Conservation (phyloP, 2,113 vertebrate genomes). For the Scomber japonicus region DNA sequence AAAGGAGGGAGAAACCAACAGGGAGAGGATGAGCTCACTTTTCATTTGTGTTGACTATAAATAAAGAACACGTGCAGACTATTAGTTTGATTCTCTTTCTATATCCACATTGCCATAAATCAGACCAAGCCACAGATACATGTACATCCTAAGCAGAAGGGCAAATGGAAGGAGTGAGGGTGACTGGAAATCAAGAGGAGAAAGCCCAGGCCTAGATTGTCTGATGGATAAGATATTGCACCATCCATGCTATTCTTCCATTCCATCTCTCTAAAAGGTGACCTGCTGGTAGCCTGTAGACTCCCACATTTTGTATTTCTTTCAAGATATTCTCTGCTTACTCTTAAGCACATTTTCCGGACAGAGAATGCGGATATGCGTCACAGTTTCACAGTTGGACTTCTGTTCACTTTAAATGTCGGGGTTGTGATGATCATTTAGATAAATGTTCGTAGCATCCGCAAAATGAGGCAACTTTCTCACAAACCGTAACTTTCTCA, state of each 20-base stretch:
- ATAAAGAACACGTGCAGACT: conserved; percentile 85
- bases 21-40: conserved; percentile 84
- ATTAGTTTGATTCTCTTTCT: conserved; percentile 77
- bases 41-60: conserved; percentile 83
- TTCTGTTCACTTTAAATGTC: conserved; percentile 40
- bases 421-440: conserved; percentile 16
- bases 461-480: conserved; percentile 21
- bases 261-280: conserved; percentile 43
- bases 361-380: conserved; percentile 29
- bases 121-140: conserved; percentile 67
- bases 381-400: conserved; percentile 30
- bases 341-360: conserved; percentile 43
- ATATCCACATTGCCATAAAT: conserved; percentile 78
- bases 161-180: conserved; percentile 47
- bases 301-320: conserved; percentile 59
- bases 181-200: conserved; percentile 57
- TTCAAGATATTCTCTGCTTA: conserved; percentile 54
- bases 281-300: conserved; percentile 48
- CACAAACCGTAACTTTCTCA: conserved; percentile 40
- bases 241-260: conserved; percentile 43
- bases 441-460: conserved; percentile 51
- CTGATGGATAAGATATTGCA: conserved; percentile 65
- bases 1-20: conserved; percentile 63
- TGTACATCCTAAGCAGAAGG: conserved; percentile 67
- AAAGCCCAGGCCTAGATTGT: conserved; percentile 59